Conservation (phyloP, 2,113 vertebrate genomes). For the Anarrhichthys ocellatus region DNA sequence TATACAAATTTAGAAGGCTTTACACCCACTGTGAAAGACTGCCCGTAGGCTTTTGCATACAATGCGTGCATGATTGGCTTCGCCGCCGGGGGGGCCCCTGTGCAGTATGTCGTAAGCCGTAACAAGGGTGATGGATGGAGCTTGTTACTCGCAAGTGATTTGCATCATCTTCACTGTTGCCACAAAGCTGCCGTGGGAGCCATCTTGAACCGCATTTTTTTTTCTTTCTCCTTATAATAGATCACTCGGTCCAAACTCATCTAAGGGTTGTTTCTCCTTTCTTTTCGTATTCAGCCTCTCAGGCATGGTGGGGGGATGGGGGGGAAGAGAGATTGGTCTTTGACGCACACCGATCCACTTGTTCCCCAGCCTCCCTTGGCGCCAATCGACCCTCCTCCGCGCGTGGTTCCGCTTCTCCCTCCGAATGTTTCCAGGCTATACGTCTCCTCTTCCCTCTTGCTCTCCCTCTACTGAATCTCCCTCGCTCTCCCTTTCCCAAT, state of each 20-base stretch:
- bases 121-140: constrained; percentile 77
- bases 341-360: constrained; percentile 48
- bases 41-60: constrained; percentile 61
- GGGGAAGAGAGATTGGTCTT: constrained; percentile 31
- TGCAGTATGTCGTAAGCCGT: constrained; percentile 37
- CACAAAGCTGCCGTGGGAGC: constrained; percentile 54
- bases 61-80: constrained; percentile 59
- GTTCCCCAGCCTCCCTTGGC: constrained; percentile 42
- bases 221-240: constrained; percentile 35
- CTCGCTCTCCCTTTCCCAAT: constrained; percentile 47
- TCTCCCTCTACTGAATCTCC: constrained; percentile 57
- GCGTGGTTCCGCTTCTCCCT: constrained; percentile 70
- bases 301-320: constrained; percentile 10
- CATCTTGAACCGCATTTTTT: constrained; percentile 47
- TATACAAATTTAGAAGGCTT: constrained; percentile 59
- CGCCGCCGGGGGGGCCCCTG: constrained; percentile 29
- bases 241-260: constrained; percentile 51
- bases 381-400: constrained; percentile 68
- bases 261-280: constrained; percentile 39
- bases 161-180: constrained; percentile 75
- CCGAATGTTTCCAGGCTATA: constrained; percentile 69
- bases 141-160: constrained; percentile 75
- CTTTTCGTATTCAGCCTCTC: constrained; percentile 56
- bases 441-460: constrained; percentile 55
- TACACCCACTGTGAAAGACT: constrained; percentile 58